Base-by-base conservation (phyloP, 2,797 vertebrate species). In the Mus caroli region DNA sequence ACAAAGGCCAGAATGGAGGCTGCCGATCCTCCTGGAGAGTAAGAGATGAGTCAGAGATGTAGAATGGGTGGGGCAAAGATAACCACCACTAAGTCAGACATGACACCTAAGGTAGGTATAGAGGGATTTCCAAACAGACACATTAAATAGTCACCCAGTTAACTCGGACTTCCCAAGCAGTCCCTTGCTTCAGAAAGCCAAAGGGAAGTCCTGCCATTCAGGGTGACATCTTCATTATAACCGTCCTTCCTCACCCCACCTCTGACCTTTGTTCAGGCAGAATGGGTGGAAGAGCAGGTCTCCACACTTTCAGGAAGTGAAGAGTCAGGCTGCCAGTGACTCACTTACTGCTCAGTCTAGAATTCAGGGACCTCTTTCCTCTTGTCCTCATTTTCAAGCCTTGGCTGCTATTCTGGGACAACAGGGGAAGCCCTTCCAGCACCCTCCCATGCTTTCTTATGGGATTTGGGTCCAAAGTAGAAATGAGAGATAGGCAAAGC, bases 261-360 rank as follows among this genome's bases (percentile, higher is more conserved):
- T 10, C n/a, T 10, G 1, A 76, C 58, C 40, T 54, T 24, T 60
- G 24, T 64, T 94, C 54, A 64, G 56, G 84, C 85, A 12, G 64
- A 67, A 88, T 4, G 14, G 24, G 78, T 50, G 12, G 90, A 71
- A 62, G 34, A 94, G 84, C 80, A 60, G 71, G 40, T 92, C 56
- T 31, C 11, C 13, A 62, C 40, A 86, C 37, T 60, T 52, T 79
- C 60, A 50, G 77, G 56, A 78, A 69, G 54, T 12, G 60, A 67
- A 69, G 20, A 94, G 73, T 13, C 0, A 2, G 15, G 50, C 50
- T 84, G 34, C 71, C 64, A 52, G 58, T 96, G 95, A 97, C 80
- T 96, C 91, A 92, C 19, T 75, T 19, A 37, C 13, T 71, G 60
- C 43, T 96, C 90, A 67, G 52, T 76, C 50, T 76, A 64, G 85